Evolutionary conservation across 1,140 invertebrate genomes (phyloP), one percentile per base, ranked within the genome.

Genomic region (Solenopsis invicta): DNA sequence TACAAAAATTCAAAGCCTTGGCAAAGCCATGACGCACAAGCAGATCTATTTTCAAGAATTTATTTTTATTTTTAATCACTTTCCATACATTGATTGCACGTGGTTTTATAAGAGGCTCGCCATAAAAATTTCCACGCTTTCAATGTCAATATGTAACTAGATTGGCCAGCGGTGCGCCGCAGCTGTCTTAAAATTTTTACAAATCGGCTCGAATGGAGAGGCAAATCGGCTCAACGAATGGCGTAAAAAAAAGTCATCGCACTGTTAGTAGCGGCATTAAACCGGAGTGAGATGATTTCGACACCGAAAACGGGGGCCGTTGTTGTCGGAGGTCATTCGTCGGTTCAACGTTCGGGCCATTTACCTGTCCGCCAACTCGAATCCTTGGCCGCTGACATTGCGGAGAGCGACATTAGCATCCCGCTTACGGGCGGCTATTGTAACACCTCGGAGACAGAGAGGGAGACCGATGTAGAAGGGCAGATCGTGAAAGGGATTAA

Each of bases 251-350:
- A 48, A 64, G 12, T 29, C 41, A 45, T 52, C 62, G 52, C 37
- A 45, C 34, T 16, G 54, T 80, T 75, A n/a, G 67, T 86, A 37
- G 84, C 86, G 86, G 16, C 50, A 61, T 86, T 85, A 85, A 85
- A 78, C 16, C 56, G 62, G n/a, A 80, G 13, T 45, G 56, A 76
- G 54, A 85, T 82, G 85, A 87, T 90, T 86, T 82, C 87, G 84
- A 88, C 89, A 87, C 69, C 88, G 77, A 92, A 92, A 92, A 90
- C 80, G 72, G n/a, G 50, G 91, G 61, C 82, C 88, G 90, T 92
- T 92, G 91, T 93, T 93, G 92, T 93, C 91, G 87, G 89, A 93
- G 92, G 92, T 93, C 92, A 87, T 92, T 91, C 90, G 91, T 75
- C 77, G 92, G 92, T 93, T 92, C 91, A 93, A 93, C 80, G 92